A percentile compares a stretch with the other conserved stretches of the same genome.
Conservation (phyloP, 2,888 invertebrate species). For the Melolontha melolontha region DNA sequence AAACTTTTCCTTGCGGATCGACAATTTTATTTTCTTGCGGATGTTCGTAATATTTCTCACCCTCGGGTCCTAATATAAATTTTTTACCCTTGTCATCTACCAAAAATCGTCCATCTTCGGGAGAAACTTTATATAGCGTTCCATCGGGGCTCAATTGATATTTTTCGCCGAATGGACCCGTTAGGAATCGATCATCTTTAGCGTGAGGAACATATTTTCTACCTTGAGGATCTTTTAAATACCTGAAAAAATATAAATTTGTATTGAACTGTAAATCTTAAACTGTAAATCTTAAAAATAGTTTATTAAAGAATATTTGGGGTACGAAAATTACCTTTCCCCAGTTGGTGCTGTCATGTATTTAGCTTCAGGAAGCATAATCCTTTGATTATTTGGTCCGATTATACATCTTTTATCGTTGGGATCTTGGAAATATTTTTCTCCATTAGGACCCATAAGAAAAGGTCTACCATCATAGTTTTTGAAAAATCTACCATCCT, state of each 20-base stretch:
- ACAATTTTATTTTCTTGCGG: conserved; percentile 27
- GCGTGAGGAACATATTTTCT: conserved; percentile 33
- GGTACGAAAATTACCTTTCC: conserved; percentile 31
- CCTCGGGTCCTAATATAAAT: conserved; percentile 35
- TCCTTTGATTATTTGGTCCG: conserved; percentile 39
- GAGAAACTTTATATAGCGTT: conserved; percentile 30
- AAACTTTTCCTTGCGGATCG: conserved; percentile 27
- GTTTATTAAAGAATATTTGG: no score
- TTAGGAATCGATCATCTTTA: conserved; percentile 36
- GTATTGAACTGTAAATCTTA: no score
- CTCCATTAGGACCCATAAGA: conserved; percentile 29
- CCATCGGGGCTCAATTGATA: conserved; percentile 30
- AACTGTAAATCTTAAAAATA: no score
- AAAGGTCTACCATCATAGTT: conserved; percentile 23
- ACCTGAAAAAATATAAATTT: conserved; percentile 8
- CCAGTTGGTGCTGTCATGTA: conserved; percentile 31
- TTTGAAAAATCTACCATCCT: conserved; percentile 38
- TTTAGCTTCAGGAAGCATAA: conserved; percentile 34
- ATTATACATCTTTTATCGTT: conserved; percentile 21
- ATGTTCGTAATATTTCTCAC: conserved; percentile 37
- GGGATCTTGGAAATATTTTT: conserved; percentile 35
- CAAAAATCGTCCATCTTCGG: conserved; percentile 37
- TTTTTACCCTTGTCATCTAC: conserved; percentile 26
- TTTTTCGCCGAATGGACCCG: conserved; percentile 34
- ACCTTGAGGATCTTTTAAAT: conserved; percentile 33